Evolutionary conservation across 2,113 vertebrate species (phyloP), one percentile per base, ranked within the genome.

Genomic region (Saimiri boliviensis): DNA sequence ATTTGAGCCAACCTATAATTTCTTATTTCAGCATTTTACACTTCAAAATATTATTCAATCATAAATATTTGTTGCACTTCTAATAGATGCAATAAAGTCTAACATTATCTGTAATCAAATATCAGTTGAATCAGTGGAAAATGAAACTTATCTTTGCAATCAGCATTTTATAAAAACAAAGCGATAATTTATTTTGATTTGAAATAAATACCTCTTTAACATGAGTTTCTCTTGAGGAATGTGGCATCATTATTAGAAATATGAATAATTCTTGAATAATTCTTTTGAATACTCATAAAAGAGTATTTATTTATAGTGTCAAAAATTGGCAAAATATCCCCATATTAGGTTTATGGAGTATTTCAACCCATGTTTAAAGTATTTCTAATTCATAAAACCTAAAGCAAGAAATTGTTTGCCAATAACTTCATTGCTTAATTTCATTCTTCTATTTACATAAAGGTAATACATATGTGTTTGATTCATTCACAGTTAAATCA

Each of bases 401-500:
- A 80, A 95, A 91, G 35, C 45, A 80, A 21, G 60, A 32, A 63
- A 27, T 63, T 0, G 73, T 74, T 88, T 42, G 30, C 35, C 76
- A 95, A 58, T 17, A 88, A 73, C 14, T 86, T 77, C 23, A 86
- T 52, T 92, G 54, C 20, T 97, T 96, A 86, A 93, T 92, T 97
- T 76, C 52, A 80, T 89, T 37, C 8, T 93, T 93, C 1, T 93
- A 80, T 88, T 95, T 95, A 74, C 7, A 17, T 66, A 93, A 96
- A 86, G 82, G 52, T 86, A 91, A 89, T 68, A 8, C 66, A 82
- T 37, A 35, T 95, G 86, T 60, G 8, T 91, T 95, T 97, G 81
- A 95, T 87, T 96, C 71, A 79, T 82, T 96, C 95, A 93, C 2
- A 95, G 32, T 90, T 86, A 95, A 97, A 94, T 95, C 89, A 86